These are phyloP conservation scores for Ahaetulla prasina DNA, from an alignment of 2,113 vertebrate genomes.

Conservation along the genomic window DNA sequence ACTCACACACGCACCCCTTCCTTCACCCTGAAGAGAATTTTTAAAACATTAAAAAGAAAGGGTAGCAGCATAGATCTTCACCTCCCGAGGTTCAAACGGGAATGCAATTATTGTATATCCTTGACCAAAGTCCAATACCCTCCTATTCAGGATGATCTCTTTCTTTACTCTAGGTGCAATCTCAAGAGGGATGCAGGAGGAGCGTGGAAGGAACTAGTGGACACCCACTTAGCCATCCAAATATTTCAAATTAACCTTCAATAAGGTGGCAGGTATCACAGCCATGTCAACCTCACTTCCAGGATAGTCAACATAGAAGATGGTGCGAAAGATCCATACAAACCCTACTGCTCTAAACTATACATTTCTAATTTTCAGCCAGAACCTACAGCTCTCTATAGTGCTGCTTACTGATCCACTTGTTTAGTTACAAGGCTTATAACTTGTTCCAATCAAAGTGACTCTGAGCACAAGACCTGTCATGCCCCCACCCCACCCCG, in stretches of 20 bases:
- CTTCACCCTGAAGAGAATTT: neutral
- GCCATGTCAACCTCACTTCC: neutral
- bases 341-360: conserved; percentile 10
- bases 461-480: neutral
- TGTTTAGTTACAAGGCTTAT: neutral
- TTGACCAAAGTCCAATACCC: neutral
- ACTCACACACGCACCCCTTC: neutral
- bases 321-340: too few relatives aligned
- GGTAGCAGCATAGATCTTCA: neutral
- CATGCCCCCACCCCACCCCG: too few relatives aligned
- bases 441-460: neutral
- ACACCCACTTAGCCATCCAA: neutral
- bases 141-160: neutral
- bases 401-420: neutral
- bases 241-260: neutral
- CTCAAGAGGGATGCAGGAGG: neutral
- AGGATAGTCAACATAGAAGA: neutral
- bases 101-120: neutral
- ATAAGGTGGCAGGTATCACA: neutral
- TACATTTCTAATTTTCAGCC: neutral
- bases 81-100: neutral
- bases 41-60: neutral
- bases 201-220: neutral
- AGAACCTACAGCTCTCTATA: neutral
- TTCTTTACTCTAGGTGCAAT: neutral